Evolutionary conservation across 2,888 invertebrate genomes (phyloP).

Genomic region (Ernsta delagoae): DNA sequence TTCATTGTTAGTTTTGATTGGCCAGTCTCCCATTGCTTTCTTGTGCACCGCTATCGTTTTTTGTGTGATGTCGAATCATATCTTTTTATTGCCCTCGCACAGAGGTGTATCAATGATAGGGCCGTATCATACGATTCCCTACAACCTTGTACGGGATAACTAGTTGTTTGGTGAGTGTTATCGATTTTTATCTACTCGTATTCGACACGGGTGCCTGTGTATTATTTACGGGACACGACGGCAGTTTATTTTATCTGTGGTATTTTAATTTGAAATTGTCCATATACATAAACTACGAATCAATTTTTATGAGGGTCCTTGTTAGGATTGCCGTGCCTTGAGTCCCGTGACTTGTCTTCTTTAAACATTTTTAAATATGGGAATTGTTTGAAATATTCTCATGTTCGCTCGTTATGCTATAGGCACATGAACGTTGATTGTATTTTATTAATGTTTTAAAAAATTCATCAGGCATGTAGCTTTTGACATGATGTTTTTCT

Average conservation of each 20-base stretch:
- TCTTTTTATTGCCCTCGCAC: constrained; percentile 45
- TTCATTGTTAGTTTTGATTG: constrained; percentile 57
- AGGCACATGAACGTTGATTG: no score
- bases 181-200: constrained; percentile 37
- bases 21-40: constrained; percentile 43
- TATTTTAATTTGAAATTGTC: constrained; percentile 29
- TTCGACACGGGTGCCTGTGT: constrained; percentile 31
- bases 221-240: constrained; percentile 26
- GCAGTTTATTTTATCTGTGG: constrained; percentile 22
- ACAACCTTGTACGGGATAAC: constrained; percentile 34
- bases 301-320: constrained; percentile 14
- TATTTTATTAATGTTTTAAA: no score
- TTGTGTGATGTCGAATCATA: constrained; percentile 56
- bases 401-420: not conserved
- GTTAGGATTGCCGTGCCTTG: not conserved
- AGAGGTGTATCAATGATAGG: constrained; percentile 16
- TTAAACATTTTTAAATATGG: not conserved
- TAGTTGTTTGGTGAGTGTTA: constrained; percentile 40
- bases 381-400: not conserved
- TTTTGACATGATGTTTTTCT: no score
- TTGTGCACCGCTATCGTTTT: constrained; percentile 42
- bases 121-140: constrained; percentile 22
- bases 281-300: constrained; percentile 19
- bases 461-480: no score
- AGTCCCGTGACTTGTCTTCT: not conserved